These are phyloP conservation scores for Cottus gobio DNA, from an alignment of 2,113 vertebrate genomes.

Conservation along the genomic window DNA sequence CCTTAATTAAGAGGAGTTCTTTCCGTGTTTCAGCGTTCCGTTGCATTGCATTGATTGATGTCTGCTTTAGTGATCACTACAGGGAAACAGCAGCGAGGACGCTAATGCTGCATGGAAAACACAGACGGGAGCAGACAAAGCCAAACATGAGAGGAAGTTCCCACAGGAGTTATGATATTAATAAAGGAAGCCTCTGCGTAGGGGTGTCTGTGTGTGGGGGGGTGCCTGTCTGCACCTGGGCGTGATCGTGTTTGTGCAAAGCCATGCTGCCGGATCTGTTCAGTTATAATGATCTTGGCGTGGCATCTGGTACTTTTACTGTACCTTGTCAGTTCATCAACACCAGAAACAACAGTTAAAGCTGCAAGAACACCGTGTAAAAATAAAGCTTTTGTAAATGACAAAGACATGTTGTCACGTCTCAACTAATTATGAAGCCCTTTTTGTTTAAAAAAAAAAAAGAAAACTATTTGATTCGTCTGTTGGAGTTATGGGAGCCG, in stretches of 20 bases:
- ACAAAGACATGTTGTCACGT: background rate
- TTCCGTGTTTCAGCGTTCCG: slow-evolving; percentile 38
- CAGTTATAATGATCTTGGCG: slow-evolving; percentile 6
- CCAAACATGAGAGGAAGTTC: slow-evolving; percentile 48
- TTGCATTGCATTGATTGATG: slow-evolving; percentile 61
- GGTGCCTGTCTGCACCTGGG: background rate
- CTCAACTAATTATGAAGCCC: background rate
- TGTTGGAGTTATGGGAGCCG: background rate
- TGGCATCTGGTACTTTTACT: background rate
- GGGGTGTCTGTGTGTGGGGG: background rate
- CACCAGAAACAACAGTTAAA: background rate
- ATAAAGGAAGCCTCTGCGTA: slow-evolving; percentile 28
- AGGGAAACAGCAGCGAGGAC: slow-evolving; percentile 25
- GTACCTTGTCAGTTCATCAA: background rate
- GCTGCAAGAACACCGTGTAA: background rate
- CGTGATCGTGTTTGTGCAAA: slow-evolving; percentile 13
- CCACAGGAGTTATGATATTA: slow-evolving; percentile 22
- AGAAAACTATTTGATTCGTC: background rate
- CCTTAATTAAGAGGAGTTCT: slow-evolving; percentile 64
- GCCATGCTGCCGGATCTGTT: background rate
- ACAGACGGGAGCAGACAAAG: slow-evolving; percentile 37
- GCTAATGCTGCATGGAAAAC: slow-evolving; percentile 42
- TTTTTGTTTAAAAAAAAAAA: too few species aligned
- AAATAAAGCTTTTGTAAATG: background rate
- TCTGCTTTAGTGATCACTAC: slow-evolving; percentile 51